phyloP scores from a whole-genome alignment of 2,113 vertebrate genomes.

The Oncorhynchus keta region DNA sequence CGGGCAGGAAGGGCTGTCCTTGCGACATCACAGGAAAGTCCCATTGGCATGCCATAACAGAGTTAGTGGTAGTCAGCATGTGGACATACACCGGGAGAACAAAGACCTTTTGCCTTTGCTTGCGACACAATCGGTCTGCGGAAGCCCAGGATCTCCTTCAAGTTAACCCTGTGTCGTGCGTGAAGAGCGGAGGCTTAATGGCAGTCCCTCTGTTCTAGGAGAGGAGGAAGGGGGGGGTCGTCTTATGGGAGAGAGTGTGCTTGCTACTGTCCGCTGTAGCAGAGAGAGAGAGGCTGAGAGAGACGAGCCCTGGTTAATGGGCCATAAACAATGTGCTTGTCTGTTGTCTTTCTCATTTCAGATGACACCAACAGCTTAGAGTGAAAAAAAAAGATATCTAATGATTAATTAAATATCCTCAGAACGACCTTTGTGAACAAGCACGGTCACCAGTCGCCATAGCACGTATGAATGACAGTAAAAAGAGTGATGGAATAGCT shows the following conservation, averaged over 20 bases:
- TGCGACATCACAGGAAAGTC: background rate
- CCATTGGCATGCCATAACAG: background rate
- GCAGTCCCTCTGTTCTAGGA: background rate
- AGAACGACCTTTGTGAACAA: too few relatives aligned
- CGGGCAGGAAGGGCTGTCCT: background rate
- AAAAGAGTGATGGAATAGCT: background rate
- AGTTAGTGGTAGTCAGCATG: background rate
- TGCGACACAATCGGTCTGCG: background rate
- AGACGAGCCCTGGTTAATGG: background rate
- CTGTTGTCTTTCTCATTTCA: background rate
- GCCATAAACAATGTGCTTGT: background rate
- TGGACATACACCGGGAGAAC: background rate
- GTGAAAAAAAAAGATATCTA: background rate
- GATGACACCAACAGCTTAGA: background rate
- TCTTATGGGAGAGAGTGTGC: background rate
- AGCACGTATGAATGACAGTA: background rate
- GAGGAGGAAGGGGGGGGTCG: background rate
- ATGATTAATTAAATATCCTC: too few relatives aligned
- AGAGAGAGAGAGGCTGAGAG: background rate
- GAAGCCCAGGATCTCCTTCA: background rate
- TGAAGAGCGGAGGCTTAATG: background rate
- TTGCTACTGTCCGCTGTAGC: background rate
- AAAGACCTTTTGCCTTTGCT: background rate
- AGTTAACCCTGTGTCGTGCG: background rate
- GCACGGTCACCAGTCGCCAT: too few relatives aligned